phyloP scores from a whole-genome alignment of 2,113 vertebrate species.

The Mastomys coucha region DNA sequence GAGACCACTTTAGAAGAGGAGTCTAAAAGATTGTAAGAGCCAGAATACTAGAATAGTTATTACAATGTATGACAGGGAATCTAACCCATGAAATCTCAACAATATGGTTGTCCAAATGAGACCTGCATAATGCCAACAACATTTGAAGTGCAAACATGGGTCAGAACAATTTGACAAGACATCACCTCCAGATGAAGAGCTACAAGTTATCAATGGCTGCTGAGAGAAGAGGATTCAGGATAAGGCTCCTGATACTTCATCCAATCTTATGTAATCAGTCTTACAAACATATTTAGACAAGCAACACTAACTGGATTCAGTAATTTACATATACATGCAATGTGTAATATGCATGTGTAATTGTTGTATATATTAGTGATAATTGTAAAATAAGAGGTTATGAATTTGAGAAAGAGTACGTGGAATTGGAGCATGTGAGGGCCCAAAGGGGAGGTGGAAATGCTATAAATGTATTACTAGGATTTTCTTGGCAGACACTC shows the following conservation, averaged over 20 bases:
- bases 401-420: background rate
- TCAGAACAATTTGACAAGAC: background rate
- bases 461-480: background rate
- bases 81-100: background rate
- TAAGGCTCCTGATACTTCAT: background rate
- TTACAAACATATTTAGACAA: background rate
- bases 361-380: background rate
- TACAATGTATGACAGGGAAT: background rate
- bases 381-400: background rate
- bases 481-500: background rate
- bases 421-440: too few relatives aligned
- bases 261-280: background rate
- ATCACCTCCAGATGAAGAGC: background rate
- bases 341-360: background rate
- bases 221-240: background rate
- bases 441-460: too few relatives aligned
- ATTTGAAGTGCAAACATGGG: background rate
- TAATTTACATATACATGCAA: background rate
- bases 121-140: background rate
- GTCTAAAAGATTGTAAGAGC: background rate
- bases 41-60: background rate
- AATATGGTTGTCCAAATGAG: background rate
- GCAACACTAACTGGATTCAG: background rate
- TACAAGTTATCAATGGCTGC: background rate
- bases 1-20: background rate